A percentile compares a stretch with the other conserved stretches of the same genome.
Evolutionary conservation across 2,113 vertebrate species (phyloP).

Genomic region (Condylura cristata): DNA sequence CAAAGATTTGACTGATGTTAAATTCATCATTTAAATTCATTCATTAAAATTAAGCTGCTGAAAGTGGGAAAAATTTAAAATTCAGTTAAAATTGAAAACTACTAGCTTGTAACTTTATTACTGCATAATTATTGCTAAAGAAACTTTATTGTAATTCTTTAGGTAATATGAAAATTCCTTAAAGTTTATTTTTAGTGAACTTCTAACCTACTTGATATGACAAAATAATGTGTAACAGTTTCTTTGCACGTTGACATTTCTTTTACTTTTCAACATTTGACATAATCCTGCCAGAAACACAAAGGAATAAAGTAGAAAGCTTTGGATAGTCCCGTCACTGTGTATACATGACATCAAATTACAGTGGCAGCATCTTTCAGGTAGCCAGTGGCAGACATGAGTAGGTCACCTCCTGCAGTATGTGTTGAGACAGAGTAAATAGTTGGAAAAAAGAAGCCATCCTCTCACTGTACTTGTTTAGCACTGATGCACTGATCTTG

Average conservation of each 20-base stretch:
- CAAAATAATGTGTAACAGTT: neutral
- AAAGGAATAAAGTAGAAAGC: neutral
- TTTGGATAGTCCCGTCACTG: no score
- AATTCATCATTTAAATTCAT: constrained; percentile 77
- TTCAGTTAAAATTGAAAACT: neutral
- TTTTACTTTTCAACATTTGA: constrained; percentile 28
- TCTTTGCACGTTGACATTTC: neutral
- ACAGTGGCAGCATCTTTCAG: neutral
- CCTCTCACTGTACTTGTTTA: neutral
- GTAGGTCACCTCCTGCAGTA: neutral
- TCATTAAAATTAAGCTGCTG: constrained; percentile 78
- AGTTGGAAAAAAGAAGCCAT: neutral
- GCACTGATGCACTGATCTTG: neutral
- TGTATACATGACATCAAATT: neutral
- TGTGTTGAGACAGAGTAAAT: neutral
- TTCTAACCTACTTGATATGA: neutral
- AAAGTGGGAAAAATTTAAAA: constrained; percentile 22
- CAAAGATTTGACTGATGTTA: constrained; percentile 75
- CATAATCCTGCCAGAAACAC: neutral
- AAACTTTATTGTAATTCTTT: neutral
- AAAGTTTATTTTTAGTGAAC: constrained; percentile 1
- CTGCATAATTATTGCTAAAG: neutral
- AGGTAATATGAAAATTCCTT: neutral
- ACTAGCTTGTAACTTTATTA: neutral
- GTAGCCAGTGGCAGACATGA: neutral